Evolutionary conservation across 2,113 vertebrate species (phyloP).

Genomic region (Glareola pratincola): DNA sequence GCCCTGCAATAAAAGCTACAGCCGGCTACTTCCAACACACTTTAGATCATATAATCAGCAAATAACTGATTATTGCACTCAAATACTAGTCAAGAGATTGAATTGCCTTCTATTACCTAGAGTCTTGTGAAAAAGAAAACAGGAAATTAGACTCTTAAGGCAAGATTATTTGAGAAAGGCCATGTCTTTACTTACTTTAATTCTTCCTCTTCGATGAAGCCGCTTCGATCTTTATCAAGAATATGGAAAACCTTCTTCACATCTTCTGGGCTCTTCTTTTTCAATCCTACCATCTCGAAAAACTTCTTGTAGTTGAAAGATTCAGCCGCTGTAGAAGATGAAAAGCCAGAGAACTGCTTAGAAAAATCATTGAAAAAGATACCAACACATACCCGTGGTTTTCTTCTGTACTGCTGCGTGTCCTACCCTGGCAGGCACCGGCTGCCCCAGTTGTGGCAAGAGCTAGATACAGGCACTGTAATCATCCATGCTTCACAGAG

Average conservation of each 20-base stretch:
- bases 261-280: conserved; percentile 83
- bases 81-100: not conserved
- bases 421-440: not conserved
- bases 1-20: not conserved
- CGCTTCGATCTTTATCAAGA: conserved; percentile 90
- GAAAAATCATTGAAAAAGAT: not conserved
- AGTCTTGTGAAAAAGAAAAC: not conserved
- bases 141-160: not conserved
- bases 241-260: conserved; percentile 90
- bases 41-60: not conserved
- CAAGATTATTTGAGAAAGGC: not conserved
- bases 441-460: not conserved
- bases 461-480: not conserved
- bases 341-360: not conserved
- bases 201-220: conserved; percentile 94
- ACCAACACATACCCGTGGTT: not conserved
- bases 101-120: not conserved
- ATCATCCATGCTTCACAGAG: not conserved
- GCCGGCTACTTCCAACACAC: not conserved
- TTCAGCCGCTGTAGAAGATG: conserved; percentile 69
- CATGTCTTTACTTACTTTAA: conserved; percentile 81
- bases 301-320: conserved; percentile 93
- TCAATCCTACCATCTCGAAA: conserved; percentile 91
- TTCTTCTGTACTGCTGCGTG: not conserved
- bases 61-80: not conserved